Percentiles rank a stretch among this genome's conserved stretches.
These are phyloP conservation scores for Illadopsis cleaveri DNA, from an alignment of 2,113 vertebrate species.

Conservation along the genomic window DNA sequence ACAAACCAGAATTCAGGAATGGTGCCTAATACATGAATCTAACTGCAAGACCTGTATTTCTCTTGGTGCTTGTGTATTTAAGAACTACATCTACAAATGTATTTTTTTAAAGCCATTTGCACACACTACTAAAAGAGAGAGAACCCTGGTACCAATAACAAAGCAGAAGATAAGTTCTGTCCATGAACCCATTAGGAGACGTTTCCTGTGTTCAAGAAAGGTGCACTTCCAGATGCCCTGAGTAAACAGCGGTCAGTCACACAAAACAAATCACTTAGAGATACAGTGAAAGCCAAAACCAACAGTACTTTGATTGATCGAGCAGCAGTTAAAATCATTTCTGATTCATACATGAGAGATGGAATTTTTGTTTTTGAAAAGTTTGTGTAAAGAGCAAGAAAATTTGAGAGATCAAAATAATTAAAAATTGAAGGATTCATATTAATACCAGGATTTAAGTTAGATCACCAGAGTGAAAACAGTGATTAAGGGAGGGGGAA, in stretches of 20 bases:
- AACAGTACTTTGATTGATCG: constrained; percentile 88
- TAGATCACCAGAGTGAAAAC: constrained; percentile 42
- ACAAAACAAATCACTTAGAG: constrained; percentile 69
- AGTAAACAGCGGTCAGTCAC: constrained; percentile 47
- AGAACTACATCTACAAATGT: neutral
- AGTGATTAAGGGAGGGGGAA: constrained; percentile 25
- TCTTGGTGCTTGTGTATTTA: neutral
- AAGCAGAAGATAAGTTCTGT: constrained; percentile 23
- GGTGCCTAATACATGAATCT: neutral
- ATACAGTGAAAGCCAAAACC: constrained; percentile 88
- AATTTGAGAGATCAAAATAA: constrained; percentile 52
- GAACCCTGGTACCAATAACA: constrained; percentile 50
- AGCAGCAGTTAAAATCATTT: constrained; percentile 1
- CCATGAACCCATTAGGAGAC: constrained; percentile 6
- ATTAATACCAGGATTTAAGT: constrained; percentile 33
- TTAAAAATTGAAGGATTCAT: constrained; percentile 22
- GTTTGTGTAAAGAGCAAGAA: constrained; percentile 10
- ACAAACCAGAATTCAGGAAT: neutral
- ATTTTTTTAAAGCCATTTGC: constrained; percentile 73
- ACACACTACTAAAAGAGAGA: constrained; percentile 51
- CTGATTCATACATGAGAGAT: constrained; percentile 6
- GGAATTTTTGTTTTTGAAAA: constrained; percentile 26
- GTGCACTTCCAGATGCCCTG: constrained; percentile 52
- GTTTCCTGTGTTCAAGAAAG: constrained; percentile 63
- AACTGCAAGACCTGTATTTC: neutral